phyloP scores from a whole-genome alignment of 2,888 invertebrate species.

The Aphidoletes aphidimyza region DNA sequence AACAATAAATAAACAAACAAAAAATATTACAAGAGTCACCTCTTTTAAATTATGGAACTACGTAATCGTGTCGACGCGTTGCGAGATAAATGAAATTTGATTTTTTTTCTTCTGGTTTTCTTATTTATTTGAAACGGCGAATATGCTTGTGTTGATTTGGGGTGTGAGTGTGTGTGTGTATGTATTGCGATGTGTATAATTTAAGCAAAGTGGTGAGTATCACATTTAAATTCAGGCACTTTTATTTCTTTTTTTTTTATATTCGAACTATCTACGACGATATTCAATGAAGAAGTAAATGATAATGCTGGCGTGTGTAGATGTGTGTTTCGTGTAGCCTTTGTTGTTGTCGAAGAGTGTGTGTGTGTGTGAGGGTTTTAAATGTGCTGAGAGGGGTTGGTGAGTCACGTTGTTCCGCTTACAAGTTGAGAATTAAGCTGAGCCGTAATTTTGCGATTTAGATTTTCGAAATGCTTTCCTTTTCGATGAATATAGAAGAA shows the following conservation, averaged over 20 bases:
- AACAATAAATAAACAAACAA: too few relatives aligned
- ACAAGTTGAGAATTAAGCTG: not conserved
- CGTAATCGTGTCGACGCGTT: constrained; percentile 12
- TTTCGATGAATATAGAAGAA: not conserved
- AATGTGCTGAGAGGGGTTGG: not conserved
- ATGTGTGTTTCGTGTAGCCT: not conserved
- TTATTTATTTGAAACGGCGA: constrained; percentile 29
- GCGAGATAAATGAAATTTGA: constrained; percentile 32
- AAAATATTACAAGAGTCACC: constrained; percentile 34
- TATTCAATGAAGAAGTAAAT: not conserved
- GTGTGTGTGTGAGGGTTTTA: not conserved
- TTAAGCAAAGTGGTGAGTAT: constrained; percentile 52
- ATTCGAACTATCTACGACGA: constrained; percentile 22
- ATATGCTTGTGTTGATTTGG: constrained; percentile 40
- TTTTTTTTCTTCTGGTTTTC: not conserved
- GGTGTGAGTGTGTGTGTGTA: not conserved
- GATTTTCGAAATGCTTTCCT: not conserved
- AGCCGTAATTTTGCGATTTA: not conserved
- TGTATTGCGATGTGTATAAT: constrained; percentile 37
- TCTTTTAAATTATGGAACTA: not conserved
- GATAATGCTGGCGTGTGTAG: not conserved
- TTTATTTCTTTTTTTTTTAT: constrained; percentile 45
- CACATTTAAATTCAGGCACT: constrained; percentile 53
- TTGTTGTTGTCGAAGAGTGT: too few relatives aligned
- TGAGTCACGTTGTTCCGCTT: constrained; percentile 12